Percentiles rank a stretch among this genome's conserved stretches.
phyloP scores from a whole-genome alignment of 2,113 vertebrate genomes.

The Platichthys stellatus region DNA sequence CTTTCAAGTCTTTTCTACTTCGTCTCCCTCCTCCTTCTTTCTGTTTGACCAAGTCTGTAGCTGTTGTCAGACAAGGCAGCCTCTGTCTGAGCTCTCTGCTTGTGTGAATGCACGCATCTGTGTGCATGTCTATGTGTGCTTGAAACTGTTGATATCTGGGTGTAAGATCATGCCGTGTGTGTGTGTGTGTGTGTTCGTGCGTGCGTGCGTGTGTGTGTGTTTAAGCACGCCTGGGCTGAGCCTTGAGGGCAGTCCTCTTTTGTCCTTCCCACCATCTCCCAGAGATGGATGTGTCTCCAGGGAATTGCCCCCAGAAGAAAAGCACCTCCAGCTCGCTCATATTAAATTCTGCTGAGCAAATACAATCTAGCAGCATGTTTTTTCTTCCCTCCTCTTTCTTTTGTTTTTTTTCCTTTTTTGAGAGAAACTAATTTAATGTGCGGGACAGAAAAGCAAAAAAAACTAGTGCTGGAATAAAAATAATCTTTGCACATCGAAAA shows the following conservation, averaged over 20 bases:
- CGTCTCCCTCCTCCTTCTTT: constrained; percentile 32
- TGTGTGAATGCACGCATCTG: constrained; percentile 71
- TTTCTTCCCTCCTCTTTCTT: background rate
- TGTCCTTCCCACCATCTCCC: constrained; percentile 79
- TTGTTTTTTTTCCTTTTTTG: constrained; percentile 20
- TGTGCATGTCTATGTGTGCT: constrained; percentile 55
- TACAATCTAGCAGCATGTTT: constrained; percentile 72
- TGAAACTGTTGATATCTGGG: constrained; percentile 71
- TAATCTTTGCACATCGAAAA: constrained; percentile 7
- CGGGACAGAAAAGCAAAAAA: constrained; percentile 15
- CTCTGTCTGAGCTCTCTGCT: constrained; percentile 75
- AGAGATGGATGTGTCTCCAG: constrained; percentile 84
- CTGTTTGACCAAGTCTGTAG: constrained; percentile 76
- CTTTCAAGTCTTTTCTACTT: constrained; percentile 54
- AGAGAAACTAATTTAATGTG: constrained; percentile 67
- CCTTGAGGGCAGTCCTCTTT: constrained; percentile 74
- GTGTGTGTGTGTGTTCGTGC: constrained; percentile 4
- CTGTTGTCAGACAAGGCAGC: constrained; percentile 79
- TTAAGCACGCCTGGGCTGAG: constrained; percentile 67
- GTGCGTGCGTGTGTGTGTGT: constrained; percentile 49
- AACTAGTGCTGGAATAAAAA: constrained; percentile 21
- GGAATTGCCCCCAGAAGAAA: constrained; percentile 78
- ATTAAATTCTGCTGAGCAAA: constrained; percentile 86
- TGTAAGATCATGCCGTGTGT: constrained; percentile 43
- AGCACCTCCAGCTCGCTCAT: constrained; percentile 78